Conservation (phyloP, 2,797 vertebrate species). For the Perdix hodgsoniae region DNA sequence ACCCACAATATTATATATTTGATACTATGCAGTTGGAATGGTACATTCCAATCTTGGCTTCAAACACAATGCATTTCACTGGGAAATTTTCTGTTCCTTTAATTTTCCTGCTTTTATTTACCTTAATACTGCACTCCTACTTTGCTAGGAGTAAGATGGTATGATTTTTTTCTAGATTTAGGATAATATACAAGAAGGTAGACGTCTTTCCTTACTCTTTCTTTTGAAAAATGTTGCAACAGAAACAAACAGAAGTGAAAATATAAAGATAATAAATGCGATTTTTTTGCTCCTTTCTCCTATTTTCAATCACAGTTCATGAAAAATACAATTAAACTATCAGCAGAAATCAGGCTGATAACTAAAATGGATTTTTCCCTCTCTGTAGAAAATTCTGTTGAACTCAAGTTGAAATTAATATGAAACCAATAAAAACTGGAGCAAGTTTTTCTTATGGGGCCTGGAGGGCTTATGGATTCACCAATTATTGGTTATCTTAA, state of each 20-base stretch:
- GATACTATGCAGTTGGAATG: neutral
- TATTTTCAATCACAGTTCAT: neutral
- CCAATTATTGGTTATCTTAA: neutral
- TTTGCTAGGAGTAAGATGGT: neutral
- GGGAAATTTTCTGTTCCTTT: neutral
- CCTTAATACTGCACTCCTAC: neutral
- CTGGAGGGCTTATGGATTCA: neutral
- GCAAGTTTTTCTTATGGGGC: neutral
- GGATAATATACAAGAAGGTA: neutral
- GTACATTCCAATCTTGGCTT: neutral
- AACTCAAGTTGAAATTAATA: neutral
- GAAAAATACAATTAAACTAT: neutral
- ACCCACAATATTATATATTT: neutral
- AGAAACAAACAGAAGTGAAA: neutral
- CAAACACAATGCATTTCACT: neutral
- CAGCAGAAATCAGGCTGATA: neutral
- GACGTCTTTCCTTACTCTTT: neutral
- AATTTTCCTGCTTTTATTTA: neutral
- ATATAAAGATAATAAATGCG: neutral
- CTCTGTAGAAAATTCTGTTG: neutral
- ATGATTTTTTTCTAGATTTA: neutral
- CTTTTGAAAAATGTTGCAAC: neutral
- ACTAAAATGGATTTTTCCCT: neutral
- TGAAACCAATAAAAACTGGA: neutral
- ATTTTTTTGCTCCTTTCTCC: neutral